phyloP scores from a whole-genome alignment of 2,888 invertebrate genomes.

The Pseudeuparius sepicola region DNA sequence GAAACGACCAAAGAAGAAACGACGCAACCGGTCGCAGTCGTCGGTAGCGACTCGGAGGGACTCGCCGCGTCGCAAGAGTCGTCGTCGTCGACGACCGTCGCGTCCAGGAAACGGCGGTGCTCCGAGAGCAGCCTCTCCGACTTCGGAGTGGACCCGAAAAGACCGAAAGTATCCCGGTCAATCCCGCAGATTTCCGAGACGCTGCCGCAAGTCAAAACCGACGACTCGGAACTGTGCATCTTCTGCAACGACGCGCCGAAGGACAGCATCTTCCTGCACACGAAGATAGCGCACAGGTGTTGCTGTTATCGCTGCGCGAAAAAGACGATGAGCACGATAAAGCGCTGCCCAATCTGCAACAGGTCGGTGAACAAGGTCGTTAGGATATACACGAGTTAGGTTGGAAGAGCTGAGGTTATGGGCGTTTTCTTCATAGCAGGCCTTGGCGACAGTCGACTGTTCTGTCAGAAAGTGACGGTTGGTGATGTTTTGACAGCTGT shows the following conservation, averaged over 20 bases:
- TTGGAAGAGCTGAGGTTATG: too few relatives aligned
- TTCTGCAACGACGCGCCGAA: constrained; percentile 53
- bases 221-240: constrained; percentile 42
- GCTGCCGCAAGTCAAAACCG: constrained; percentile 16
- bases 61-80: background rate
- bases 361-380: constrained; percentile 56
- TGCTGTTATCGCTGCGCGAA: constrained; percentile 63
- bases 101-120: constrained; percentile 23
- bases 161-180: constrained; percentile 7
- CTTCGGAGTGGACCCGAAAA: constrained; percentile 20
- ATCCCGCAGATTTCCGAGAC: background rate
- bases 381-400: constrained; percentile 42
- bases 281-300: constrained; percentile 54
- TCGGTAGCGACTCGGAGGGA: background rate
- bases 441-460: too few relatives aligned
- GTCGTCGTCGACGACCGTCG: background rate
- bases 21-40: too few relatives aligned
- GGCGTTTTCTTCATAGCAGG: too few relatives aligned
- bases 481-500: too few relatives aligned
- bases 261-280: constrained; percentile 59
- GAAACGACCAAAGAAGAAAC: too few relatives aligned
- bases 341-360: constrained; percentile 60
- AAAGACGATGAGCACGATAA: constrained; percentile 52
- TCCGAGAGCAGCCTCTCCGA: constrained; percentile 32
- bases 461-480: too few relatives aligned